Evolutionary conservation across 2,797 vertebrate genomes (phyloP).

Genomic region (Natrix natrix): DNA sequence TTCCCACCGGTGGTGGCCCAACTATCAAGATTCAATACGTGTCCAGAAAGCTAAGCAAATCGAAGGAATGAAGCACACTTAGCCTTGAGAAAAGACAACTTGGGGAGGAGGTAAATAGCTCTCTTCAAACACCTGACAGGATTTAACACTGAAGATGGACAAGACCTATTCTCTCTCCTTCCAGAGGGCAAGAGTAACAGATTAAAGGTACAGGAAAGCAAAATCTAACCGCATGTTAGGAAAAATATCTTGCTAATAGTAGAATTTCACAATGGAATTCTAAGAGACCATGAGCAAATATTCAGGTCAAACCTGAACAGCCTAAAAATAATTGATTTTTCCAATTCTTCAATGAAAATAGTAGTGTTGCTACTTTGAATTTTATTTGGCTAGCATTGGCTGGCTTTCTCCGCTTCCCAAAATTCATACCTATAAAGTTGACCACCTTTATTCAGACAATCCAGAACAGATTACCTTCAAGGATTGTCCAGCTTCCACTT

Average conservation of each 20-base stretch:
- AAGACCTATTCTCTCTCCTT: neutral
- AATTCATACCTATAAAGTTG: neutral
- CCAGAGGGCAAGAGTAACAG: neutral
- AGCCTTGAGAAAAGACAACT: neutral
- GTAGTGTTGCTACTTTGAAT: neutral
- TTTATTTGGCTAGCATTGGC: neutral
- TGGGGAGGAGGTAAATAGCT: neutral
- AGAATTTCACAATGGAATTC: neutral
- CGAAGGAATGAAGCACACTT: neutral
- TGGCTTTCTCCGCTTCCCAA: neutral
- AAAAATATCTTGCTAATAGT: neutral
- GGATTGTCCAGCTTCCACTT: neutral
- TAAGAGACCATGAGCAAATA: neutral
- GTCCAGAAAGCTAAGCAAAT: rapidly evolving
- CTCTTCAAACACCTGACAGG: neutral
- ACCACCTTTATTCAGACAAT: neutral
- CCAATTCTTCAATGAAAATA: neutral
- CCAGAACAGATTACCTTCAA: neutral
- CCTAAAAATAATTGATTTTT: neutral
- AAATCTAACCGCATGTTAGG: neutral
- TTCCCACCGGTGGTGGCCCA: neutral
- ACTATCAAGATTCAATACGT: neutral
- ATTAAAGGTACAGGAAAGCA: neutral
- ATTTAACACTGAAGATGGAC: neutral
- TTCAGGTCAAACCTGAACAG: neutral